phyloP scores from a whole-genome alignment of 35 echinoderm and acorn worm genomes.

The Lytechinus variegatus region DNA sequence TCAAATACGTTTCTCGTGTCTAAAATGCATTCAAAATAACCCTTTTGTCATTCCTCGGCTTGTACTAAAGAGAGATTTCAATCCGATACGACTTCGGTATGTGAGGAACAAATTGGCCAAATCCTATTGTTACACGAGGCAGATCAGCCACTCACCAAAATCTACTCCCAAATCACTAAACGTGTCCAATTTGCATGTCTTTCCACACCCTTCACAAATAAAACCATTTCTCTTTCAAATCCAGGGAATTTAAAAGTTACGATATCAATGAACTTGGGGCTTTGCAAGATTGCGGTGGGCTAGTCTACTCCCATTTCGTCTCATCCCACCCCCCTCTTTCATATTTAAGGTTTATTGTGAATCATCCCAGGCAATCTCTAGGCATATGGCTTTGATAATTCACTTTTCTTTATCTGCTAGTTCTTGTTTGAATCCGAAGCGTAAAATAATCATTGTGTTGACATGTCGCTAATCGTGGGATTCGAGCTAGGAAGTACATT shows the following conservation, averaged over 20 bases:
- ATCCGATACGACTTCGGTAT: background rate
- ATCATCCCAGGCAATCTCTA: background rate
- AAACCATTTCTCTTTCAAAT: conserved; percentile 34
- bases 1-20: background rate
- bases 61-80: background rate
- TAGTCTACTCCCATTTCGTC: background rate
- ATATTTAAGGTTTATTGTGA: background rate
- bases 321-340: background rate
- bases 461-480: background rate
- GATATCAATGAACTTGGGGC: background rate
- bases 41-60: background rate
- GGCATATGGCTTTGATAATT: conserved; percentile 57
- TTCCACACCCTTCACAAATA: conserved; percentile 32
- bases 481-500: conserved; percentile 29
- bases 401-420: background rate
- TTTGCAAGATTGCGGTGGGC: conserved; percentile 8
- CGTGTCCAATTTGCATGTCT: conserved; percentile 52
- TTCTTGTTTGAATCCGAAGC: background rate
- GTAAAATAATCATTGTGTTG: conserved; percentile 49
- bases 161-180: background rate
- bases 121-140: background rate
- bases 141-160: background rate
- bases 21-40: background rate
- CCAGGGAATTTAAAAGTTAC: conserved; percentile 24
- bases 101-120: background rate